Conservation (phyloP, 2,113 vertebrate species). For the Etia nguti region DNA sequence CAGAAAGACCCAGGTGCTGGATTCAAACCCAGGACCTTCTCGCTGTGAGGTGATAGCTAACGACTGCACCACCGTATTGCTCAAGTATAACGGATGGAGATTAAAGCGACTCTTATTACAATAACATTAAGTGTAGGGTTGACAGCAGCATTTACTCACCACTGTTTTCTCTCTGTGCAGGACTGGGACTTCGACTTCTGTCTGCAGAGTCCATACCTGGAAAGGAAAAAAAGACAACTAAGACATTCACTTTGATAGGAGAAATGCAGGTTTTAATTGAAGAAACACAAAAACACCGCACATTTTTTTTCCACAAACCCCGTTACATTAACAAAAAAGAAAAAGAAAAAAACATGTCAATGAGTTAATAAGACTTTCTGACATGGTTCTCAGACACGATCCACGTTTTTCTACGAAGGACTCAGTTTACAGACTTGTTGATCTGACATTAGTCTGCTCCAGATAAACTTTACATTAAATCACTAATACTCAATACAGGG, state of each 20-base stretch:
- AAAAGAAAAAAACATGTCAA: neutral
- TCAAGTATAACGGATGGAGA: neutral
- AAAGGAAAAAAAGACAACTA: neutral
- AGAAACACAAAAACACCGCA: neutral
- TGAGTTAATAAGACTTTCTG: neutral
- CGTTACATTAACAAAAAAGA: neutral
- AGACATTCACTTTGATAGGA: neutral
- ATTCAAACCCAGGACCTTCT: neutral
- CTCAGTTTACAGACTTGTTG: neutral
- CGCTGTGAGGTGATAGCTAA: neutral
- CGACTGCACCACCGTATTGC: neutral
- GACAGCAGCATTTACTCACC: neutral
- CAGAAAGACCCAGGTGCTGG: neutral
- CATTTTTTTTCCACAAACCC: neutral
- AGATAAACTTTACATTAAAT: neutral
- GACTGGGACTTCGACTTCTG: conserved; percentile 25
- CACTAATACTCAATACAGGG: neutral
- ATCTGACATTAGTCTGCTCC: neutral
- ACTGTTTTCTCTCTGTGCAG: neutral
- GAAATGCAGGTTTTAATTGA: neutral
- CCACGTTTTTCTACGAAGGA: neutral
- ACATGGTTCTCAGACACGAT: neutral
- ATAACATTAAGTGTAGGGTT: neutral
- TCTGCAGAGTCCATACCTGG: conserved; percentile 51
- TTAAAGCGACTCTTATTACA: neutral